Evolutionary conservation across 1,140 invertebrate species (phyloP), one percentile per base, ranked within the genome.

Genomic region (Anoplophora glabripennis): DNA sequence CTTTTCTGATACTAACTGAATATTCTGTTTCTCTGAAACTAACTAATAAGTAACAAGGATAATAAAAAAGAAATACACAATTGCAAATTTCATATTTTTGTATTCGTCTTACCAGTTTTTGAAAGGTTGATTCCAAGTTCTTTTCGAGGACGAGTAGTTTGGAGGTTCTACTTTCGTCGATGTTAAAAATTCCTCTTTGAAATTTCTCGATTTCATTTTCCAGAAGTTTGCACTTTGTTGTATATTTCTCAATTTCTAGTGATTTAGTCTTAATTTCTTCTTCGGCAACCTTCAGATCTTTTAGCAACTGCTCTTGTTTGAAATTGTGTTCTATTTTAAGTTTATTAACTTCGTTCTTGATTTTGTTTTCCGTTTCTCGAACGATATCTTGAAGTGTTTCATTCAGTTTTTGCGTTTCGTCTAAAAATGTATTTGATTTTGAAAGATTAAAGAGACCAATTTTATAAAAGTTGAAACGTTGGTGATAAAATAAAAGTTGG

Each of bases 21-120:
- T 72, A 45, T 73, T 76, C 55, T 72, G 61, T 28, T 73, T 70
- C 61, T 77, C 76, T 35, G 72, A 75, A 48, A 74, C 53, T 48
- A 75, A 37, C 71, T 64, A 37, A 45, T 63, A 66, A 41, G 28
- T 38, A 41, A 1, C 38, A 17, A 53, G 12, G 2, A 59, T 17
- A 10, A n/a, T 34, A 7, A 2, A 12, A n/a, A 9, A 49, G 28
- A 49, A 10, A 14, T 40, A 15, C 9, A 18, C 3, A n/a, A n/a
- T 28, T 28, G 21, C 5, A 28, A 28, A 28, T 4, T 37, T 11
- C 12, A 4, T 36, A 10, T 38, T 7, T n/a, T 8, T 9, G 46
- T 41, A 48, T 56, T 7, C 10, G 10, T 57, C 45, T 64, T 54
- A 72, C 70, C 65, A 72, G 62, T 65, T 72, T 72, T 63, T 73